Evolutionary conservation across 2,113 vertebrate species (phyloP), one percentile per base, ranked within the genome.

Genomic region (Phalacrocorax brasilianus): DNA sequence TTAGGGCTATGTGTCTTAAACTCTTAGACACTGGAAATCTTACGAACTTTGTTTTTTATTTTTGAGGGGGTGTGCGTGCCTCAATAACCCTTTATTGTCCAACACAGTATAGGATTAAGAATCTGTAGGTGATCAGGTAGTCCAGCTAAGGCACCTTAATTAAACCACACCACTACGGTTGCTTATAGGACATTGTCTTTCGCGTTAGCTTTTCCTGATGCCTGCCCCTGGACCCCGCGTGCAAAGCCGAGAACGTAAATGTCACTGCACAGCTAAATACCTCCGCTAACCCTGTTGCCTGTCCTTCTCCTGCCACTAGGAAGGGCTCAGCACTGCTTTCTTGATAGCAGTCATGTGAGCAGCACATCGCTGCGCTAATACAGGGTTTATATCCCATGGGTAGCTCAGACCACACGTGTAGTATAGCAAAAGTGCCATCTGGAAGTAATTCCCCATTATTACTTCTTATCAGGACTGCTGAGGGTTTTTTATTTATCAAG

Each of bases 401-500:
- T 88, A 93, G 71, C 92, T 95, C 85, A 66, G 97, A 97, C 97
- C 96, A 95, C 95, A 97, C 76, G 65, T 96, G 91, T 85, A 87
- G 97, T 45, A 93, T 50, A 89, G 93, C 93, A 96, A 89, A 97
- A 97, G 92, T 97, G 88, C 87, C 98, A 98, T 96, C 98, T 98
- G 97, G 97, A 98, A 98, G 96, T 97, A 97, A 97, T 98, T 96
- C 91, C 76, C 85, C 28, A 63, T 97, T 98, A 97, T 94, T 98
- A 92, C 95, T 96, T 93, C 97, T 97, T 98, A 97, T 98, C 97
- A 97, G 85, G 89, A 91, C 92, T 77, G 76, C 75, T 85, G 95
- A 97, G 85, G 55, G 75, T 33, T 98, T 80, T 96, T 96, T 95
- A 96, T 93, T 96, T 97, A 98, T 98, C 97, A 98, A 85, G 91